These are phyloP conservation scores for Archilochus colubris DNA, from an alignment of 2,113 vertebrate genomes.

Conservation along the genomic window DNA sequence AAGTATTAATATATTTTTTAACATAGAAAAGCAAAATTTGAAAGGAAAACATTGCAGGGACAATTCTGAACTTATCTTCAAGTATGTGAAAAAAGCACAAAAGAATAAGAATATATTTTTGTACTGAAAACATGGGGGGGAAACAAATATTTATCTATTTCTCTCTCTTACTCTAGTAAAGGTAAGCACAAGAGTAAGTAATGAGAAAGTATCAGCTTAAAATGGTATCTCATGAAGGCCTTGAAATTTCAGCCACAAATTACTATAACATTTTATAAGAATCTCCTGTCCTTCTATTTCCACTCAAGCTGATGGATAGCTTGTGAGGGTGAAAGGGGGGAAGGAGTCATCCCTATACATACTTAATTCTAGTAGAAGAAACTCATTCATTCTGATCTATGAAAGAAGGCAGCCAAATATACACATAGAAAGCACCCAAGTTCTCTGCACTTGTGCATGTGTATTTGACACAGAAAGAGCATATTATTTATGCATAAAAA, in stretches of 20 bases:
- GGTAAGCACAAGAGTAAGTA: not conserved
- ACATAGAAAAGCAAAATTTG: not conserved
- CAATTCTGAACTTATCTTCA: not conserved
- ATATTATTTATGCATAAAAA: not conserved
- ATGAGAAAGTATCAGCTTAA: not conserved
- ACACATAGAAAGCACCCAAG: not conserved
- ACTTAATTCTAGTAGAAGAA: not conserved
- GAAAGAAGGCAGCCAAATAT: not conserved
- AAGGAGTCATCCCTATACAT: no score
- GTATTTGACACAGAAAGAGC: not conserved
- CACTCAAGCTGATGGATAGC: not conserved
- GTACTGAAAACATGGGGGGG: not conserved
- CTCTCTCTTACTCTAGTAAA: not conserved
- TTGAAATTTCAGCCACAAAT: not conserved
- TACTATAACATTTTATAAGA: not conserved
- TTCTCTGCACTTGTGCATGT: accelerated
- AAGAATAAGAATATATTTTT: not conserved
- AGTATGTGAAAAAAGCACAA: not conserved
- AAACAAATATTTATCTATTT: not conserved
- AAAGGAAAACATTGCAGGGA: not conserved
- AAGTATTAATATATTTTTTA: not conserved
- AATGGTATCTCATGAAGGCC: not conserved
- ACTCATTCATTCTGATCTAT: not conserved
- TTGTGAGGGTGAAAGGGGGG: no score
- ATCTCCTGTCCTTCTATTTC: not conserved